Conservation (phyloP, 1,140 invertebrate genomes). For the Diachasmimorpha longicaudata region DNA sequence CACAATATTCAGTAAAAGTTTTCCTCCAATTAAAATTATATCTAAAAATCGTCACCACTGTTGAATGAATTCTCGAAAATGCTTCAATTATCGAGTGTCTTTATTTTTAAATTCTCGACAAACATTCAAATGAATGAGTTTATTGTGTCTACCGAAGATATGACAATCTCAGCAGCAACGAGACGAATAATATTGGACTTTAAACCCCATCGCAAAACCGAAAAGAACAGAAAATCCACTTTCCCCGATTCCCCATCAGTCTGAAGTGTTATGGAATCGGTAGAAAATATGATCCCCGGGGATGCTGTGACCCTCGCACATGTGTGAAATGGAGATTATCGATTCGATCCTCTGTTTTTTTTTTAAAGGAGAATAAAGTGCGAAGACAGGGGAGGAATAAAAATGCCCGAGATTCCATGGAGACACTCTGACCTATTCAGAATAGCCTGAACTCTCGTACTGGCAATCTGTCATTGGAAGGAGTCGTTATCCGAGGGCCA, state of each 20-base stretch:
- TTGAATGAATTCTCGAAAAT: too few species aligned
- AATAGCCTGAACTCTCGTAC: not conserved
- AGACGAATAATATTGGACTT: not conserved
- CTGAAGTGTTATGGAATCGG: not conserved
- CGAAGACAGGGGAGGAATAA: not conserved
- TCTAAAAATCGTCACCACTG: too few species aligned
- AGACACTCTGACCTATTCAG: not conserved
- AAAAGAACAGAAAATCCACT: not conserved
- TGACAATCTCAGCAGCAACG: not conserved
- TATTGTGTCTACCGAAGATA: slow-evolving; percentile 25
- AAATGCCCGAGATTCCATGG: not conserved
- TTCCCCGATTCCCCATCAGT: not conserved
- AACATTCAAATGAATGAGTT: not conserved
- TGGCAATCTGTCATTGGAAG: not conserved
- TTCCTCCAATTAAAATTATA: too few species aligned
- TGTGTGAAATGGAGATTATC: not conserved
- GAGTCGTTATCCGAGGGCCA: not conserved
- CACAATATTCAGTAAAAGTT: too few species aligned
- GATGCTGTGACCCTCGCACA: not conserved
- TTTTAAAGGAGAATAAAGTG: not conserved
- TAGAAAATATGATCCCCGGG: not conserved
- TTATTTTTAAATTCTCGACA: not conserved
- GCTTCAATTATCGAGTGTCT: too few species aligned
- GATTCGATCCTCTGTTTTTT: not conserved
- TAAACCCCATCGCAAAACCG: slow-evolving; percentile 1